Evolutionary conservation across 2,888 invertebrate genomes (phyloP).

Genomic region (Lasioglossum morio): DNA sequence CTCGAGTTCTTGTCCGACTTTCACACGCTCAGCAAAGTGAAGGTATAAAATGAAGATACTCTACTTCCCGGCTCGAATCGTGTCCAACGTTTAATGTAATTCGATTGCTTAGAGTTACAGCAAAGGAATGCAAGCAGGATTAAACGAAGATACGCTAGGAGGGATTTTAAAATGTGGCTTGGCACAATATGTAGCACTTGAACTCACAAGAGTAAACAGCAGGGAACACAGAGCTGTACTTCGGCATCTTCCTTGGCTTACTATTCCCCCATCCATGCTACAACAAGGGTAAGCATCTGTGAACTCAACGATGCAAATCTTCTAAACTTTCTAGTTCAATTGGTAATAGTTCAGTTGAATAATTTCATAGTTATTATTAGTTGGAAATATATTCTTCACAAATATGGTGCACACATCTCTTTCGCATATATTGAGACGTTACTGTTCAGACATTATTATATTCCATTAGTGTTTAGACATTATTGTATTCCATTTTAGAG

Average conservation of each 20-base stretch:
- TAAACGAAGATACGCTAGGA: constrained; percentile 98
- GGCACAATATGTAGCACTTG: constrained; percentile 96
- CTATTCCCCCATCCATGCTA: constrained; percentile 91
- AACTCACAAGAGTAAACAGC: constrained; percentile 95
- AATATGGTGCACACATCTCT: background rate
- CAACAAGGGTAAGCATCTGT: constrained; percentile 90
- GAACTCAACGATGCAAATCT: no score
- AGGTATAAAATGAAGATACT: constrained; percentile 87
- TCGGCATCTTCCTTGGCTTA: constrained; percentile 96
- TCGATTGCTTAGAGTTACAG: constrained; percentile 87
- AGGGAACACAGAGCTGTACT: constrained; percentile 93
- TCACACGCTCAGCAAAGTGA: constrained; percentile 97
- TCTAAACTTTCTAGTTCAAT: no score
- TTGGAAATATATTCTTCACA: no score
- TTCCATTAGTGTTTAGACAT: background rate
- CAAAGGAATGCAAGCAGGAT: constrained; percentile 89
- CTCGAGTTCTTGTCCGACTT: constrained; percentile 98
- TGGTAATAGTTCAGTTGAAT: no score
- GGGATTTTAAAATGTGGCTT: constrained; percentile 98
- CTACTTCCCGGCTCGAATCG: background rate
- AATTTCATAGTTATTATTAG: no score
- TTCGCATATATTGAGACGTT: background rate
- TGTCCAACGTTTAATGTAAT: background rate
- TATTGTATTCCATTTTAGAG: constrained; percentile 85
- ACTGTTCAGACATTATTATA: no score